A percentile compares a stretch with the other conserved stretches of the same genome.
These are phyloP conservation scores for Acanthosepion lycidas DNA, from an alignment of 2,888 invertebrate species.

Conservation along the genomic window DNA sequence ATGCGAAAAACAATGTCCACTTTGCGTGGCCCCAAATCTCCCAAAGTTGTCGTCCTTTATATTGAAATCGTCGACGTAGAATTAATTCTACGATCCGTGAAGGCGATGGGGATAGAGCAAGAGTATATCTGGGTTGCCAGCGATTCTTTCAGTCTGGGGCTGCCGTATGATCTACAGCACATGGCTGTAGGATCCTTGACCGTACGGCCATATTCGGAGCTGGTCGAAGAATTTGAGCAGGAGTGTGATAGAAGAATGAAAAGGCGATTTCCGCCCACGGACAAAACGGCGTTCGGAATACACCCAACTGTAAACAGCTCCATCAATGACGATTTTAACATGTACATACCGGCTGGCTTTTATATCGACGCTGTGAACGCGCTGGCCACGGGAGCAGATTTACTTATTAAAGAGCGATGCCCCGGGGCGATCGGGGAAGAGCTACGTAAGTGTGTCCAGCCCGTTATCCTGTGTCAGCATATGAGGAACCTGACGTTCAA, in stretches of 20 bases:
- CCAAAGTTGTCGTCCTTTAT: constrained; percentile 65
- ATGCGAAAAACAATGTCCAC: constrained; percentile 52
- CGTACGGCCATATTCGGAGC: constrained; percentile 52
- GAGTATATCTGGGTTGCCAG: constrained; percentile 70
- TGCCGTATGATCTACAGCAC: constrained; percentile 53
- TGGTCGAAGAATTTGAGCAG: constrained; percentile 42
- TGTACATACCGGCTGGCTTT: constrained; percentile 45
- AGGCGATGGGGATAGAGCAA: constrained; percentile 53
- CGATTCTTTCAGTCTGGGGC: constrained; percentile 59
- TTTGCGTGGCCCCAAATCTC: constrained; percentile 52
- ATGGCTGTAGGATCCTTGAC: constrained; percentile 54
- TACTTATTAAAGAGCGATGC: constrained; percentile 58
- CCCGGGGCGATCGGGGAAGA: constrained; percentile 51
- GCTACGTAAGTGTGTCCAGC: constrained; percentile 56
- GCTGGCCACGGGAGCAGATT: constrained; percentile 60
- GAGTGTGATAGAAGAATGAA: neutral
- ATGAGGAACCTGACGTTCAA: constrained; percentile 58
- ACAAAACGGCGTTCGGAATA: neutral
- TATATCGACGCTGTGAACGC: constrained; percentile 62
- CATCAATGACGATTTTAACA: constrained; percentile 42
- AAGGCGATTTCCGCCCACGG: neutral
- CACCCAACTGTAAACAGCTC: neutral
- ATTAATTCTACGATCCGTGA: constrained; percentile 57
- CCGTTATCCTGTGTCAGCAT: constrained; percentile 56
- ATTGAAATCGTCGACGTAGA: constrained; percentile 63